phyloP scores from a whole-genome alignment of 2,888 invertebrate genomes.

The Plemyria rubiginata region DNA sequence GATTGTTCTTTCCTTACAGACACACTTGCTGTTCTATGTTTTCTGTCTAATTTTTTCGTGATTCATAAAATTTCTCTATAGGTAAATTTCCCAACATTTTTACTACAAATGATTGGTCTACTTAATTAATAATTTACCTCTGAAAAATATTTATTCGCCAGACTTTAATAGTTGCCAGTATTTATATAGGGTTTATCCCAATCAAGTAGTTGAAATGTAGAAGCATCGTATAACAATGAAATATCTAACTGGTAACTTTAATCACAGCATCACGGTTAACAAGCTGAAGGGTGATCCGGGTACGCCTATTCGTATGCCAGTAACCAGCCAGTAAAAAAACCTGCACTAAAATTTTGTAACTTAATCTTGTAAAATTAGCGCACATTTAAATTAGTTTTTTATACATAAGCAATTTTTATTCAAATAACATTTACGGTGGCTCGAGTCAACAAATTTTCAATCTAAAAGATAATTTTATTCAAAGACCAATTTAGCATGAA shows the following conservation, averaged over 20 bases:
- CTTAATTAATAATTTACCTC: background rate
- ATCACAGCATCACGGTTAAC: slow-evolving; percentile 16
- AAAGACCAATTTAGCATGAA: too few relatives aligned
- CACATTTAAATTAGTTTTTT: background rate
- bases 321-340: background rate
- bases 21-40: too few relatives aligned
- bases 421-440: too few relatives aligned
- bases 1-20: too few relatives aligned
- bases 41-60: too few relatives aligned
- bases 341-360: too few relatives aligned
- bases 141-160: background rate
- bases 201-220: slow-evolving; percentile 16
- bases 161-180: background rate
- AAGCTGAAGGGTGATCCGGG: slow-evolving; percentile 10
- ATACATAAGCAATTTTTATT: too few relatives aligned
- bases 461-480: too few relatives aligned
- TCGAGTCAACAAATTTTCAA: too few relatives aligned
- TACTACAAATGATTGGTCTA: background rate
- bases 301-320: background rate
- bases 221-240: slow-evolving; percentile 22
- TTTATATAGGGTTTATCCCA: slow-evolving; percentile 10
- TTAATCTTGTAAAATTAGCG: too few relatives aligned
- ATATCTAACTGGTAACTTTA: slow-evolving; percentile 27
- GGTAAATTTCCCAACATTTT: background rate
- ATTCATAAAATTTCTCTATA: too few relatives aligned